A percentile compares a stretch with the other conserved stretches of the same genome.
phyloP scores from a whole-genome alignment of 2,797 vertebrate genomes.

The Acridotheres tristis region DNA sequence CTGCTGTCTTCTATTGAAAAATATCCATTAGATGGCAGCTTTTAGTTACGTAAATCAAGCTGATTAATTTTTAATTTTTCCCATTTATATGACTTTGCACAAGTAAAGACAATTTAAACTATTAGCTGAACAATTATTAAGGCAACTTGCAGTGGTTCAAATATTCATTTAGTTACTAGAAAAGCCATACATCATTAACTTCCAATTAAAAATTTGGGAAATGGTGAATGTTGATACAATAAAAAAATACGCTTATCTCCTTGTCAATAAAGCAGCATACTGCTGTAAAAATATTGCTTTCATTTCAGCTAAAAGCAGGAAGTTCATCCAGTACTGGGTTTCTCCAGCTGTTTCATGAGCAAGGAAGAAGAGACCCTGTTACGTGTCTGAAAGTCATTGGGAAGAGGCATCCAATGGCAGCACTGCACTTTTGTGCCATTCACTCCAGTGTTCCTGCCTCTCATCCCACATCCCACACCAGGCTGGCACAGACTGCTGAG shows the following conservation, averaged over 20 bases:
- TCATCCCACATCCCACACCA: background rate
- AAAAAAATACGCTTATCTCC: constrained; percentile 24
- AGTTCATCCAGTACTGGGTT: background rate
- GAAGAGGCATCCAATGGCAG: background rate
- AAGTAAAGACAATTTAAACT: constrained; percentile 94
- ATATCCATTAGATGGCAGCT: constrained; percentile 91
- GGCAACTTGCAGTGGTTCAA: constrained; percentile 83
- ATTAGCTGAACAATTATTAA: constrained; percentile 90
- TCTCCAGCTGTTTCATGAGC: background rate
- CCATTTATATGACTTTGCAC: constrained; percentile 81
- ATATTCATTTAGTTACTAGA: constrained; percentile 82
- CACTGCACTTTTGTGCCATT: background rate
- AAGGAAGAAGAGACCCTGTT: background rate
- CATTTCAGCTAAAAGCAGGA: background rate
- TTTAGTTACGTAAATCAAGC: constrained; percentile 93
- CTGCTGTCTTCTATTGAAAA: constrained; percentile 97
- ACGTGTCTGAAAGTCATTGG: background rate
- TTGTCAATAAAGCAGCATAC: constrained; percentile 1
- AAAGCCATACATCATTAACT: constrained; percentile 77
- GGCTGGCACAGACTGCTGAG: background rate
- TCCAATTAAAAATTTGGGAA: constrained; percentile 76
- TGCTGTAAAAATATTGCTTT: background rate
- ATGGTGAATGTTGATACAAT: constrained; percentile 57
- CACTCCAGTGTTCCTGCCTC: background rate
- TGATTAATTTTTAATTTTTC: constrained; percentile 98